Percentiles rank a stretch among this genome's conserved stretches.
Conservation (phyloP, 2,888 invertebrate species). For the Drosophila ustulata region DNA sequence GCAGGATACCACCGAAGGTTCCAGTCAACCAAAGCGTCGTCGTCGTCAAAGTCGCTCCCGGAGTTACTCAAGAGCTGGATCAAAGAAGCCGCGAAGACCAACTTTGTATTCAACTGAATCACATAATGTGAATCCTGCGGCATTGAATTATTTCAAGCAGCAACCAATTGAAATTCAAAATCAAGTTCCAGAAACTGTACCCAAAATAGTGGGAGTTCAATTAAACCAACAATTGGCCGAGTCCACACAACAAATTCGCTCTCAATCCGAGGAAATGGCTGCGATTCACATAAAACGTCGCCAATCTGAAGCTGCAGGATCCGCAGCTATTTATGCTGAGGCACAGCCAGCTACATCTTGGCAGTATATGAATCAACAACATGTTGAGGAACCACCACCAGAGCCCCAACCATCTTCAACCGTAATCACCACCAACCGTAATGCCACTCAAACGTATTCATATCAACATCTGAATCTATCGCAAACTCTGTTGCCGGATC, state of each 20-base stretch:
- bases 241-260: neutral
- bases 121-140: neutral
- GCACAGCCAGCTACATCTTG: neutral
- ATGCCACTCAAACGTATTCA: neutral
- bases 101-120: neutral
- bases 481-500: slow-evolving; percentile 55
- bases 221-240: neutral
- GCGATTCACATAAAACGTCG: neutral
- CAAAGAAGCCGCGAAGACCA: neutral
- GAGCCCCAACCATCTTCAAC: neutral
- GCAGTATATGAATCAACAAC: neutral
- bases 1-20: neutral
- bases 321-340: neutral
- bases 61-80: neutral
- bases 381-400: neutral
- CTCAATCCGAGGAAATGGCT: neutral
- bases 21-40: neutral
- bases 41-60: neutral
- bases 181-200: neutral
- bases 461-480: slow-evolving; percentile 34
- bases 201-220: neutral
- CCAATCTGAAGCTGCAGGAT: neutral
- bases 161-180: neutral
- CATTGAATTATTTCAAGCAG: neutral
- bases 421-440: neutral